Percentiles rank a stretch among this genome's conserved stretches.
Conservation (phyloP, 2,797 vertebrate species). For the Molossus molossus region DNA sequence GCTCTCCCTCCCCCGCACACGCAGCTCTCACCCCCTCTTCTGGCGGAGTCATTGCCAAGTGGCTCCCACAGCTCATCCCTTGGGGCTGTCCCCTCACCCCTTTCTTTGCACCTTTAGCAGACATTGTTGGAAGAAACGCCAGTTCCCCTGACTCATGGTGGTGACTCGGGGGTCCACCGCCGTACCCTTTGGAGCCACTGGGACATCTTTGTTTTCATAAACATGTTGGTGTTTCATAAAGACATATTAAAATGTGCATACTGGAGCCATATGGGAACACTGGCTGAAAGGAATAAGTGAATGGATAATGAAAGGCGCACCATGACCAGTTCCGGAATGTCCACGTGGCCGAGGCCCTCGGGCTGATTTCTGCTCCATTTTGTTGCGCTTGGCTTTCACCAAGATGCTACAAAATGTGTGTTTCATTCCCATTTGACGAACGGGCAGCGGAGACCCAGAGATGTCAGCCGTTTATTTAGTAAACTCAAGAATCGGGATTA, state of each 20-base stretch:
- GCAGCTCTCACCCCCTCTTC: background rate
- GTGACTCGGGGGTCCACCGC: background rate
- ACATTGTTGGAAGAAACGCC: background rate
- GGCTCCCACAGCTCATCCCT: background rate
- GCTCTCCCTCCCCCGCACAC: background rate
- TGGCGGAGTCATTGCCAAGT: background rate
- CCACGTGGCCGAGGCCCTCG: background rate
- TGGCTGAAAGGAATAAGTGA: background rate
- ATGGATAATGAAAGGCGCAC: background rate
- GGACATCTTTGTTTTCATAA: background rate
- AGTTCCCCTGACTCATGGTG: background rate
- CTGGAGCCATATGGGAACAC: background rate
- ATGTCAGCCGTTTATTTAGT: background rate
- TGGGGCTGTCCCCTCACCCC: background rate
- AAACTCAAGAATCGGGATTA: background rate
- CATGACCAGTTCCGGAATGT: accelerated
- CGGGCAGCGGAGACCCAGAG: background rate
- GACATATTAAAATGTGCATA: background rate
- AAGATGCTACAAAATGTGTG: too few relatives aligned
- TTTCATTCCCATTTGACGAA: background rate
- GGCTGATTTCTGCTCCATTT: background rate
- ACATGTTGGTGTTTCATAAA: background rate
- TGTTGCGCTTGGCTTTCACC: background rate
- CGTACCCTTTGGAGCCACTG: background rate
- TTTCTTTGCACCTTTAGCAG: background rate